These are phyloP conservation scores for Pyrocoelia pectoralis DNA, from an alignment of 2,888 invertebrate genomes.

Conservation along the genomic window DNA sequence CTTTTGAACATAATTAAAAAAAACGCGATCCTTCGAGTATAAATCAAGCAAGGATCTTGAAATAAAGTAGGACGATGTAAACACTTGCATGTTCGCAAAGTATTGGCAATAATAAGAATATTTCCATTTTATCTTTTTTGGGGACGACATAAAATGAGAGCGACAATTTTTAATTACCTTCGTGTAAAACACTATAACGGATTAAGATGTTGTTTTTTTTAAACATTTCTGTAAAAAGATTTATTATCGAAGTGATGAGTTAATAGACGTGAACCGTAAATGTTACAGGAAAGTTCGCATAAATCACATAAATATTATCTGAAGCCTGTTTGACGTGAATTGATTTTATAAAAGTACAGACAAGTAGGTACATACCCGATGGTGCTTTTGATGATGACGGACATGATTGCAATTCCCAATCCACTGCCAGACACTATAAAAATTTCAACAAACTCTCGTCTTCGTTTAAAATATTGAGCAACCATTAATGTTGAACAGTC, in stretches of 20 bases:
- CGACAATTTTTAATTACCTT: neutral
- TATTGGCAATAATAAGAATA: conserved; percentile 13
- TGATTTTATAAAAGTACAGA: conserved; percentile 40
- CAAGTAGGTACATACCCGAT: conserved; percentile 70
- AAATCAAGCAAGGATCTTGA: conserved; percentile 19
- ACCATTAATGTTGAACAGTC: conserved; percentile 90
- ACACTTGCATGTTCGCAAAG: conserved; percentile 20
- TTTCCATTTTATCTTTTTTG: conserved; percentile 6
- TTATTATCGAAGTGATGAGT: neutral
- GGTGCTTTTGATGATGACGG: conserved; percentile 79
- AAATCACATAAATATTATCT: neutral
- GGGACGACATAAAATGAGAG: conserved; percentile 10
- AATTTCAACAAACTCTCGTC: conserved; percentile 86
- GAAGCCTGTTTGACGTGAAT: neutral
- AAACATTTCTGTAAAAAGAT: conserved; percentile 9
- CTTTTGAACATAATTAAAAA: neutral
- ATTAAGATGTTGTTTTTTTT: neutral
- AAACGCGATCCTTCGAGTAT: neutral
- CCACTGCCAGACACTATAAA: conserved; percentile 88
- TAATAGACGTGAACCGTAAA: conserved; percentile 1
- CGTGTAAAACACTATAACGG: neutral
- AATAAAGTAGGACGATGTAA: conserved; percentile 25
- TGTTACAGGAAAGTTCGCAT: neutral
- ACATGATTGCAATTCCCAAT: conserved; percentile 84
- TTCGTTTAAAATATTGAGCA: conserved; percentile 87